Conservation (phyloP, 2,888 invertebrate genomes). For the Rambutsinella grinnellia region DNA sequence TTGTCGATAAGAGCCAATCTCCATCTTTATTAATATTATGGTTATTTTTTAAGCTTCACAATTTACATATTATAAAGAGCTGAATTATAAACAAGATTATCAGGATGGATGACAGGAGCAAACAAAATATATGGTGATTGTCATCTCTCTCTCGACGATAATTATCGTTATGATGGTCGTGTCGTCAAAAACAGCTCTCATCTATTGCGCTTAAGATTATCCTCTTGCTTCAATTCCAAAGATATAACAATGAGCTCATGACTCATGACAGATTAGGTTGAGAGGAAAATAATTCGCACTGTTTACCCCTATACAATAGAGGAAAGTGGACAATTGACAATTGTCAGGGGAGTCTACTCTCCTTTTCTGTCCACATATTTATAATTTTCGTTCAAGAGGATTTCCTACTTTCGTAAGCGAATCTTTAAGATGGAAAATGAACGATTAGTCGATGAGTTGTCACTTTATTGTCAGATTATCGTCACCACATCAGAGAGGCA, state of each 20-base stretch:
- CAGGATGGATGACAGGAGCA: background rate
- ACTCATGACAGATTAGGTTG: background rate
- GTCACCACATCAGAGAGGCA: constrained; percentile 28
- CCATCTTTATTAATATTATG: background rate
- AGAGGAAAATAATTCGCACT: background rate
- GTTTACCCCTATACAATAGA: background rate
- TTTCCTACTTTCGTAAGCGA: background rate
- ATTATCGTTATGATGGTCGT: background rate
- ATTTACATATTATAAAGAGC: constrained; percentile 5
- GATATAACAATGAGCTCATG: background rate
- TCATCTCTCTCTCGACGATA: background rate
- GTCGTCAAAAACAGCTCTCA: background rate
- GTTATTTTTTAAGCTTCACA: constrained; percentile 1
- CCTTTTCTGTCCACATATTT: too few relatives aligned
- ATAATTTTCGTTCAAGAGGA: background rate
- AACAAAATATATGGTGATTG: background rate
- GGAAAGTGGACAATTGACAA: background rate
- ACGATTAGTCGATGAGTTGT: background rate
- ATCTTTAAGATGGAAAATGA: background rate
- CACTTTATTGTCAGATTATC: constrained; percentile 19
- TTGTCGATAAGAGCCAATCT: background rate
- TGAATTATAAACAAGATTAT: background rate
- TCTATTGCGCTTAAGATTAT: background rate
- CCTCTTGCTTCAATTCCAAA: background rate
- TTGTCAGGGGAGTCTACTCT: too few relatives aligned